These are phyloP conservation scores for Epistrophe grossulariae DNA, from an alignment of 2,888 invertebrate genomes.

Conservation along the genomic window DNA sequence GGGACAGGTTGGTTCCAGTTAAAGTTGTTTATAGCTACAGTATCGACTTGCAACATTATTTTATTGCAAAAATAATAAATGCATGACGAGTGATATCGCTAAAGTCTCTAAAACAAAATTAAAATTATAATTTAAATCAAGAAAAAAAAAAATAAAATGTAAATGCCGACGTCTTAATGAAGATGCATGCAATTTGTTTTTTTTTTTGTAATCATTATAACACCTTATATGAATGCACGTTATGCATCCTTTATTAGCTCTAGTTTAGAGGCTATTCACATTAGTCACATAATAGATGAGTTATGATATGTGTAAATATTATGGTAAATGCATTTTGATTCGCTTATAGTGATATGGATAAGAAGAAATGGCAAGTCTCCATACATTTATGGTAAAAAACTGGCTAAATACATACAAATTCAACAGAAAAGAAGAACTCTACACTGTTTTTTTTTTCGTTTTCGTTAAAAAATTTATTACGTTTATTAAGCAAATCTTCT, in stretches of 20 bases:
- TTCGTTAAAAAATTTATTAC: no score
- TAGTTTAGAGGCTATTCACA: slow-evolving; percentile 49
- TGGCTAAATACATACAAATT: no score
- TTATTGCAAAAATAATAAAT: slow-evolving; percentile 53
- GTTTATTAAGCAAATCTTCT: no score
- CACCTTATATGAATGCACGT: slow-evolving; percentile 21
- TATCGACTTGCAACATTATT: slow-evolving; percentile 25
- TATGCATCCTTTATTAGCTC: slow-evolving; percentile 52
- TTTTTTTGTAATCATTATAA: background rate
- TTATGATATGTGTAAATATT: slow-evolving; percentile 1
- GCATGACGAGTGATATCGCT: slow-evolving; percentile 60
- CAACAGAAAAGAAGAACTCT: no score
- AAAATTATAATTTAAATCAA: slow-evolving; percentile 26
- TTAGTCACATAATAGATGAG: slow-evolving; percentile 30
- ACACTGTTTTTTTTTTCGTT: no score
- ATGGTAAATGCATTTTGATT: slow-evolving; percentile 39
- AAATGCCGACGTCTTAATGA: background rate
- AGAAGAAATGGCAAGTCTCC: background rate
- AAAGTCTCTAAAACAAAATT: slow-evolving; percentile 37
- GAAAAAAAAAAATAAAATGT: background rate
- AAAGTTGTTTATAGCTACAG: slow-evolving; percentile 28
- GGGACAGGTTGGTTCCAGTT: slow-evolving; percentile 48
- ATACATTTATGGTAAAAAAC: background rate
- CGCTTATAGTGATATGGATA: background rate
- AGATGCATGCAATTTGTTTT: slow-evolving; percentile 40